Conservation (phyloP, 2,113 vertebrate genomes). For the Oxyura jamaicensis region DNA sequence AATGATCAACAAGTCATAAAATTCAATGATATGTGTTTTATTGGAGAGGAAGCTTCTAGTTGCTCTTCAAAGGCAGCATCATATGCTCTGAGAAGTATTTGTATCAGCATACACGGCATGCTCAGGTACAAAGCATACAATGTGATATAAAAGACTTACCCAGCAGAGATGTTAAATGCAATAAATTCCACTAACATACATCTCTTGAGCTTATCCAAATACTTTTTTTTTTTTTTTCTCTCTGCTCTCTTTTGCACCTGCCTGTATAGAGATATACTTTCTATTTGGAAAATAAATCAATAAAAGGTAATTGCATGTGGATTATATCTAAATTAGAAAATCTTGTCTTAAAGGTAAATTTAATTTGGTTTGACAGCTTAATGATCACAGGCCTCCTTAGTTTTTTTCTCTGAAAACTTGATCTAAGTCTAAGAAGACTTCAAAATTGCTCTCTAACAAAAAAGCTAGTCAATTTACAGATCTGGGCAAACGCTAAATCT, state of each 20-base stretch:
- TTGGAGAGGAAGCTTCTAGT: not conserved
- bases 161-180: not conserved
- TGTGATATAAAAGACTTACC: not conserved
- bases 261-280: not conserved
- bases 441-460: not conserved
- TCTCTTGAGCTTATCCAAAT: not conserved
- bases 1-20: not conserved
- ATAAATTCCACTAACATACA: not conserved
- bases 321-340: not conserved
- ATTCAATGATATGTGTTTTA: not conserved
- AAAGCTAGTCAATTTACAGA: not conserved
- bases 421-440: not conserved
- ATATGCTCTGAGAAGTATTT: not conserved
- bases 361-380: not conserved
- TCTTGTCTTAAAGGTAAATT: not conserved
- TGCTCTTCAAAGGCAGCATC: not conserved
- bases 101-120: accelerated
- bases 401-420: not conserved
- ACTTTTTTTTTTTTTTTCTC: not conserved
- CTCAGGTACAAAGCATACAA: not conserved
- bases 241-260: not conserved
- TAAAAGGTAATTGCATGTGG: not conserved
- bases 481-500: not conserved
- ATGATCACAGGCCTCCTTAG: not conserved
- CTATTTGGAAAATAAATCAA: not conserved